A percentile compares a stretch with the other conserved stretches of the same genome.
These are phyloP conservation scores for Sporophila hypoxantha DNA, from an alignment of 2,113 vertebrate species.

Conservation along the genomic window DNA sequence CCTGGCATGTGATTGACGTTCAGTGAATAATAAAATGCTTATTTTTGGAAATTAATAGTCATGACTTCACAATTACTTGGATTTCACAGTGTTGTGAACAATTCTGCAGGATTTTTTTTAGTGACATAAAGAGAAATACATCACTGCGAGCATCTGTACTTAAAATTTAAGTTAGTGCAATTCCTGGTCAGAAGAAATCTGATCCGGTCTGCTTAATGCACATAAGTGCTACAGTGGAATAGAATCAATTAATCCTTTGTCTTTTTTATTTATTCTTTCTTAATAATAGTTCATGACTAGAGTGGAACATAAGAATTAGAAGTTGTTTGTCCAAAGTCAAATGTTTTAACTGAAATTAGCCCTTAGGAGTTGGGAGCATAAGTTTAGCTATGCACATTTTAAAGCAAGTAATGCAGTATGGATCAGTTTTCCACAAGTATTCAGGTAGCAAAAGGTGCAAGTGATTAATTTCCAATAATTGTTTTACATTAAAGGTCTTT, in stretches of 20 bases:
- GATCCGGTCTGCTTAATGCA: not conserved
- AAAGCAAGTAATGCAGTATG: not conserved
- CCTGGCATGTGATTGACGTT: slow-evolving; percentile 24
- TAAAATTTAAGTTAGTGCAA: not conserved
- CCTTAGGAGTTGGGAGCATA: not conserved
- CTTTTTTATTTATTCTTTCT: not conserved
- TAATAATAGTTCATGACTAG: not conserved
- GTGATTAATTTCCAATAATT: not conserved
- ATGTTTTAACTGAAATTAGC: not conserved
- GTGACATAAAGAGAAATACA: not conserved
- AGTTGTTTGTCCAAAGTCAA: not conserved
- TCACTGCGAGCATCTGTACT: not conserved
- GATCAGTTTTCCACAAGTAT: not conserved
- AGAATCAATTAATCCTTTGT: not conserved
- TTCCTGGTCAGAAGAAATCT: not conserved
- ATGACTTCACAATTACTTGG: slow-evolving; percentile 29
- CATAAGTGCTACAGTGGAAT: not conserved
- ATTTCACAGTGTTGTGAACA: slow-evolving; percentile 3
- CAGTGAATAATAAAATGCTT: slow-evolving; percentile 24
- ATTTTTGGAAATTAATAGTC: slow-evolving; percentile 41
- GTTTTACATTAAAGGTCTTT: not conserved
- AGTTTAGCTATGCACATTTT: not conserved
- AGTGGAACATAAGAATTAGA: not conserved
- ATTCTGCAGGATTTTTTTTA: not conserved
- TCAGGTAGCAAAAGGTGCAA: not conserved